These are phyloP conservation scores for Zaprionus taronus DNA, from an alignment of 1,140 invertebrate species.

Conservation along the genomic window DNA sequence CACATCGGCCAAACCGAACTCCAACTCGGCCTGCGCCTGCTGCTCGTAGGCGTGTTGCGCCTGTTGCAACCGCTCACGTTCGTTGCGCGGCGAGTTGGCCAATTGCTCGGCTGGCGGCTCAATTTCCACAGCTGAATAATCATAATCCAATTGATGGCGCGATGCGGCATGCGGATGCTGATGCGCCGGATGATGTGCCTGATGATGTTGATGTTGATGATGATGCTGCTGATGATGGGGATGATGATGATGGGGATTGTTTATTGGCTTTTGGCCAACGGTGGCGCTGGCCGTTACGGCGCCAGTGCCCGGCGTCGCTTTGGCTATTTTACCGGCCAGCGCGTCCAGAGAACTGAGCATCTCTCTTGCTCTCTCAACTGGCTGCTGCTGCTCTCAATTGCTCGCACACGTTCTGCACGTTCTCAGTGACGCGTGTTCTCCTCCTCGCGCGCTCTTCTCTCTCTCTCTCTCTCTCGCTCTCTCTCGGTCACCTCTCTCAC, in stretches of 20 bases:
- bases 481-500: not conserved
- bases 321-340: conserved; percentile 92
- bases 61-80: conserved; percentile 66
- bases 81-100: conserved; percentile 72
- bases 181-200: conserved; percentile 57
- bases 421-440: too few relatives aligned
- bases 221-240: conserved; percentile 55
- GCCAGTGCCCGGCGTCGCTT: conserved; percentile 81
- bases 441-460: too few relatives aligned
- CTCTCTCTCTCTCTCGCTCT: too few relatives aligned
- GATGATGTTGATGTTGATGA: conserved; percentile 61
- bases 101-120: conserved; percentile 73
- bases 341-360: conserved; percentile 92
- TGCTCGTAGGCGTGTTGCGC: conserved; percentile 73
- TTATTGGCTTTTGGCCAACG: conserved; percentile 58
- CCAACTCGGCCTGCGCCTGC: conserved; percentile 65
- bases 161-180: conserved; percentile 55
- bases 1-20: conserved; percentile 67
- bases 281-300: conserved; percentile 56
- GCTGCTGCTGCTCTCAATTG: not conserved
- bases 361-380: not conserved
- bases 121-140: conserved; percentile 73
- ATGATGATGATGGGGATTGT: conserved; percentile 51
- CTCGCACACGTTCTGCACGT: not conserved
- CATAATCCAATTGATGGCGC: conserved; percentile 63